phyloP scores from a whole-genome alignment of 2,888 invertebrate genomes.

The Desoria tigrina region DNA sequence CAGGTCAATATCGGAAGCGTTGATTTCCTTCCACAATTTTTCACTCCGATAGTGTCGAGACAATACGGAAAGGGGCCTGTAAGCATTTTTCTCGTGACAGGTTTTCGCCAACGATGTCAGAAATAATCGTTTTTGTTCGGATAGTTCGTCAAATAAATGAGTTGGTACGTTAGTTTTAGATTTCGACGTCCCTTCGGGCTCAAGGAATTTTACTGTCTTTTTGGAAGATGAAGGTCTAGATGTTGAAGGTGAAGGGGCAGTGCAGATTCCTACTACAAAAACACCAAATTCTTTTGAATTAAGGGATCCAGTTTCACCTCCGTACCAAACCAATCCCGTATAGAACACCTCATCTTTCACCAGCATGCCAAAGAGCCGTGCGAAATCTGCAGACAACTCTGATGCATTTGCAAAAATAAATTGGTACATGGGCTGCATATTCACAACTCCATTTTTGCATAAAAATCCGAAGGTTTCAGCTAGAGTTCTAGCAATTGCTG shows the following conservation, averaged over 20 bases:
- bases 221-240: not conserved
- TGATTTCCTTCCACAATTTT: constrained; percentile 24
- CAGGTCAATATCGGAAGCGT: constrained; percentile 24
- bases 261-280: constrained; percentile 34
- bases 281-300: constrained; percentile 34
- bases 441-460: constrained; percentile 24
- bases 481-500: constrained; percentile 41
- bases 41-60: constrained; percentile 21
- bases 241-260: constrained; percentile 8
- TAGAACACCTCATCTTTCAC: constrained; percentile 34
- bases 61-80: constrained; percentile 22
- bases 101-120: constrained; percentile 22
- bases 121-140: constrained; percentile 27
- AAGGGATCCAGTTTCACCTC: constrained; percentile 18
- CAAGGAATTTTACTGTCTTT: constrained; percentile 8
- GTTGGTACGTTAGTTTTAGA: not conserved
- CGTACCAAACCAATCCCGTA: constrained; percentile 19
- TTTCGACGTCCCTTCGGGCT: not conserved
- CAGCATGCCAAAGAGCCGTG: constrained; percentile 30
- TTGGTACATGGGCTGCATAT: constrained; percentile 26
- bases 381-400: constrained; percentile 31
- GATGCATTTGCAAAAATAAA: constrained; percentile 34
- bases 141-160: constrained; percentile 12
- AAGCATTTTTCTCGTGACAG: constrained; percentile 11
- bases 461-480: constrained; percentile 41